Percentiles rank a stretch among this genome's conserved stretches.
These are phyloP conservation scores for Trissoscelio sp. DNA, from an alignment of 2,888 invertebrate genomes.

Conservation along the genomic window DNA sequence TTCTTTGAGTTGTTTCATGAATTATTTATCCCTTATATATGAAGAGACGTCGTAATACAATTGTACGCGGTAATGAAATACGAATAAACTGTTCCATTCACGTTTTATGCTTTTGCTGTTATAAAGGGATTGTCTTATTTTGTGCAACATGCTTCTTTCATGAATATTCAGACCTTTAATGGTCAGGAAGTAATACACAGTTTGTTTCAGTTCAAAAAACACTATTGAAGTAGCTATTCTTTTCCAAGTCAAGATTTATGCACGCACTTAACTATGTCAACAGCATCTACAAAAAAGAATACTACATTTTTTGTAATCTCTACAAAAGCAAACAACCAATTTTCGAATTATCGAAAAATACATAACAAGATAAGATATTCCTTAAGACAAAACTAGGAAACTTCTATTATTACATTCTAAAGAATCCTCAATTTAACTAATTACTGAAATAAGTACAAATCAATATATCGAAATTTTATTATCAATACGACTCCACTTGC, in stretches of 20 bases:
- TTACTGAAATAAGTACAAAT: too few species aligned
- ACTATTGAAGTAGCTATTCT: conserved; percentile 39
- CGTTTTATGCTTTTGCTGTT: conserved; percentile 56
- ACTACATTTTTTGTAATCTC: too few species aligned
- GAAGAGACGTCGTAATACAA: conserved; percentile 34
- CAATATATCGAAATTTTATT: too few species aligned
- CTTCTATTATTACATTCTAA: too few species aligned
- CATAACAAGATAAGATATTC: too few species aligned
- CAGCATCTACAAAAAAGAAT: not conserved
- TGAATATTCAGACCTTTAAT: conserved; percentile 66
- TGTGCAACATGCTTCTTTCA: conserved; percentile 59
- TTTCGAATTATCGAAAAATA: not conserved
- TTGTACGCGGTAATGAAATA: conserved; percentile 59
- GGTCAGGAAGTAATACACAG: conserved; percentile 57
- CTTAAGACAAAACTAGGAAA: too few species aligned
- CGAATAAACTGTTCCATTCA: conserved; percentile 62
- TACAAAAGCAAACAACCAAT: too few species aligned
- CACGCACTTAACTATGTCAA: conserved; percentile 14
- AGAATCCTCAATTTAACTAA: too few species aligned
- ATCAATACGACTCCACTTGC: too few species aligned
- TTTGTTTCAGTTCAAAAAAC: conserved; percentile 56
- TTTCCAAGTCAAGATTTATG: conserved; percentile 30
- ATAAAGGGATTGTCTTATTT: conserved; percentile 67
- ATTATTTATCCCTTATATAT: conserved; percentile 52
- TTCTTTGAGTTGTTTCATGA: conserved; percentile 43